phyloP scores from a whole-genome alignment of 1,140 invertebrate species.

The Pollicipes pollicipes region DNA sequence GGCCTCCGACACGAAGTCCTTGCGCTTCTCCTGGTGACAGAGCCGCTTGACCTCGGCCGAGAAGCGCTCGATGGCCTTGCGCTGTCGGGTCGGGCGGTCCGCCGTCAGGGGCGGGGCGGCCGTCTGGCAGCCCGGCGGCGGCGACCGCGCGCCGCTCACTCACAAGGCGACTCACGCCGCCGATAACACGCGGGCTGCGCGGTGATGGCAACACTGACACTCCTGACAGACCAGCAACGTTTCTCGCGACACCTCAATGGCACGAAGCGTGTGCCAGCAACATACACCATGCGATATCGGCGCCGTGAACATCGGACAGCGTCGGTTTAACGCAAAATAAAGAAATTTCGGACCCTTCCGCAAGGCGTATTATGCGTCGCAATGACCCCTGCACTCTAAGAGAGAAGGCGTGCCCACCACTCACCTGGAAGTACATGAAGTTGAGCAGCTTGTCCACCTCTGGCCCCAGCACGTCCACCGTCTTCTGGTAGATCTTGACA shows the following conservation, averaged over 20 bases:
- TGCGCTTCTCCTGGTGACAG: constrained; percentile 88
- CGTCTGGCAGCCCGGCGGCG: neutral
- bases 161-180: no score
- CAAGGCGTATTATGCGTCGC: no score
- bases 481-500: constrained; percentile 96
- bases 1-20: constrained; percentile 98
- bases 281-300: no score
- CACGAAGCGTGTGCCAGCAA: no score
- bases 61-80: constrained; percentile 90
- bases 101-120: neutral
- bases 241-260: no score
- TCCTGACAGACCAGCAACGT: no score
- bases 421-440: constrained; percentile 96
- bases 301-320: no score
- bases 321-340: no score
- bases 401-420: neutral
- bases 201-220: no score
- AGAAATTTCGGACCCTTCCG: neutral
- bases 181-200: no score
- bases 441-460: constrained; percentile 92
- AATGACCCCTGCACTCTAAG: no score
- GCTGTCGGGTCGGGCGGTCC: constrained; percentile 35
- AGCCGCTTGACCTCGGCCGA: constrained; percentile 85
- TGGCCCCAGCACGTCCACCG: constrained; percentile 87
- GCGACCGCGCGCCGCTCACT: no score